A percentile compares a stretch with the other conserved stretches of the same genome.
Evolutionary conservation across 2,888 invertebrate species (phyloP).

Genomic region (Agriopis aurantiaria): DNA sequence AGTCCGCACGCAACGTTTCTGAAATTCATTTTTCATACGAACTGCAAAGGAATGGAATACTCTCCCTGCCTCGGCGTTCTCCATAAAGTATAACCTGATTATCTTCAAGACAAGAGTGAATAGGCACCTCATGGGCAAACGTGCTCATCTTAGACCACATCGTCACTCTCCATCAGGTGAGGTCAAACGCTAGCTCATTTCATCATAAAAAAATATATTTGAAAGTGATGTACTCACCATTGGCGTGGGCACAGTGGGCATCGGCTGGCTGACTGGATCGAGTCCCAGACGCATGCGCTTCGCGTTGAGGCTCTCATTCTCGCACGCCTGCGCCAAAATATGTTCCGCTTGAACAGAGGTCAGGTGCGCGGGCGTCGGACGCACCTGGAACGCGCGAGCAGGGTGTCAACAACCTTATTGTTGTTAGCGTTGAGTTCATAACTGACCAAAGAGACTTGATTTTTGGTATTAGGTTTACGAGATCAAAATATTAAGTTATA

Average conservation of each 20-base stretch:
- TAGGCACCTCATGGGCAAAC: too few species aligned
- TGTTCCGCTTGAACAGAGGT: constrained; percentile 99
- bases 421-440: neutral
- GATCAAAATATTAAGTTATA: too few species aligned
- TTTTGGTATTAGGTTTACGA: neutral
- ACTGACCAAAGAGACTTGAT: neutral
- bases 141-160: too few species aligned
- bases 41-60: too few species aligned
- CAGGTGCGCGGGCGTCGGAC: constrained; percentile 98
- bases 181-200: too few species aligned
- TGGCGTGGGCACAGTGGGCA: constrained; percentile 91
- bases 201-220: too few species aligned
- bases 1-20: too few species aligned
- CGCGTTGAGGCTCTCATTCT: constrained; percentile 98
- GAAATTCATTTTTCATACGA: too few species aligned
- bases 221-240: constrained; percentile 66
- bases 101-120: too few species aligned
- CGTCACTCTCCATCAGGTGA: too few species aligned
- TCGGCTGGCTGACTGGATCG: constrained; percentile 97
- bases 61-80: too few species aligned
- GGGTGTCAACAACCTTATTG: constrained; percentile 3
- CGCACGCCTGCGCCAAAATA: constrained; percentile 97
- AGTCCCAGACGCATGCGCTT: constrained; percentile 98
- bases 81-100: too few species aligned
- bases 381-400: constrained; percentile 86